These are phyloP conservation scores for Tinea semifulvella DNA, from an alignment of 2,888 invertebrate species.

Conservation along the genomic window DNA sequence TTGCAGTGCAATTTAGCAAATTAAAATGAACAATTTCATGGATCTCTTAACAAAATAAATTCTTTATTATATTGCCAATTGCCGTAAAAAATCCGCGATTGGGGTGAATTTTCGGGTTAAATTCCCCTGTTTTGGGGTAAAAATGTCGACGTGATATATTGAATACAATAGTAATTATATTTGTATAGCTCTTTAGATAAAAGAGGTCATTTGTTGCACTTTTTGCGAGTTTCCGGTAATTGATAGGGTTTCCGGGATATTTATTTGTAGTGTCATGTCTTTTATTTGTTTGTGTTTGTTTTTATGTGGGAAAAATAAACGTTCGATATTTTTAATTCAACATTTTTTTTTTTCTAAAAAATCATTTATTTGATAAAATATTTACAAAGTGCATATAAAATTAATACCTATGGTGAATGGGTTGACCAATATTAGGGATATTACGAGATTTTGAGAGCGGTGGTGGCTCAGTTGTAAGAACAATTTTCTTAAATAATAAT, in stretches of 20 bases:
- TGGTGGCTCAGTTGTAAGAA: too few species aligned
- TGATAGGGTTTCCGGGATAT: slow-evolving; percentile 32
- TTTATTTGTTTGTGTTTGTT: slow-evolving; percentile 21
- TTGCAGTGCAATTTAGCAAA: background rate
- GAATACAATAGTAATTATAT: slow-evolving; percentile 56
- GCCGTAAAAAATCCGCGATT: slow-evolving; percentile 36
- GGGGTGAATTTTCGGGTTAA: slow-evolving; percentile 48
- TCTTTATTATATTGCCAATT: slow-evolving; percentile 41
- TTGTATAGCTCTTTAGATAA: slow-evolving; percentile 47
- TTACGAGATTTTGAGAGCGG: too few species aligned
- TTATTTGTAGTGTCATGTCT: slow-evolving; percentile 4
- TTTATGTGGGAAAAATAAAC: slow-evolving; percentile 22
- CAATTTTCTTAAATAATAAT: too few species aligned
- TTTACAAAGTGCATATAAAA: too few species aligned
- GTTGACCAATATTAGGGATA: too few species aligned
- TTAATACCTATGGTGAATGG: too few species aligned
- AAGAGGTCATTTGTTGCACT: slow-evolving; percentile 37
- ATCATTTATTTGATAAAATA: too few species aligned
- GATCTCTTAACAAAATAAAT: background rate
- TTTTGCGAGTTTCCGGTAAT: slow-evolving; percentile 30
- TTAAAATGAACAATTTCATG: slow-evolving; percentile 4
- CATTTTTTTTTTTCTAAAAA: too few species aligned
- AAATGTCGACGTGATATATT: slow-evolving; percentile 34
- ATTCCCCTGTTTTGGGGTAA: slow-evolving; percentile 61
- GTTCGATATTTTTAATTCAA: too few species aligned